phyloP scores from a whole-genome alignment of 1,140 invertebrate genomes.

The Drosophila murphyi region DNA sequence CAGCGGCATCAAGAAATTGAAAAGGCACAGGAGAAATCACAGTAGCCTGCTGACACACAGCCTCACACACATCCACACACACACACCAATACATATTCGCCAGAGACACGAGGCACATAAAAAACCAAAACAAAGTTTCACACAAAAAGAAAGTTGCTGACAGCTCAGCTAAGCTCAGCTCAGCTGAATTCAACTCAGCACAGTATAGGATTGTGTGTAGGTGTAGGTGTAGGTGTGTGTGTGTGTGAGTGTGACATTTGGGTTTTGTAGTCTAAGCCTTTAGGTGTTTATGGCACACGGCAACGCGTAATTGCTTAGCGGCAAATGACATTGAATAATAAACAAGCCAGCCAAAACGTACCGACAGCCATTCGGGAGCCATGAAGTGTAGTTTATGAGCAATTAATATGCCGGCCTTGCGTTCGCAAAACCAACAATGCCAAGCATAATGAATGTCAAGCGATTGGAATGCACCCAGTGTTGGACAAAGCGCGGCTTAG shows the following conservation, averaged over 20 bases:
- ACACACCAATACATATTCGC: not conserved
- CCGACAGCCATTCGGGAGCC: constrained; percentile 13
- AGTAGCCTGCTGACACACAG: constrained; percentile 37
- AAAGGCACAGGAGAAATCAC: constrained; percentile 66
- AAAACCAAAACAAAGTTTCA: constrained; percentile 61
- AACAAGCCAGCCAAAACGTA: constrained; percentile 39
- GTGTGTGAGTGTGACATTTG: constrained; percentile 15
- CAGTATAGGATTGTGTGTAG: constrained; percentile 33
- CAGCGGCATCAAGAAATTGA: constrained; percentile 50
- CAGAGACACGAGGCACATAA: constrained; percentile 37
- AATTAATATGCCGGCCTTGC: constrained; percentile 65
- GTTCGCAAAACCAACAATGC: constrained; percentile 27
- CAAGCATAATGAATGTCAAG: constrained; percentile 41
- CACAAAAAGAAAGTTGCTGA: constrained; percentile 57
- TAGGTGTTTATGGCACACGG: constrained; percentile 66
- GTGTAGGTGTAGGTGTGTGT: not conserved
- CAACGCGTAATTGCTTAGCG: constrained; percentile 68
- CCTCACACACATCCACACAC: constrained; percentile 1
- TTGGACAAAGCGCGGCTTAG: constrained; percentile 27
- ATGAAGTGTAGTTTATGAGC: constrained; percentile 54
- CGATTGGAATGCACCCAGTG: constrained; percentile 8
- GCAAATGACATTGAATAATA: constrained; percentile 71
- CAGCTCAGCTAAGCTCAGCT: constrained; percentile 54
- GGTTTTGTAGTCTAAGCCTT: constrained; percentile 62
- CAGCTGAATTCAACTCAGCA: constrained; percentile 30